Evolutionary conservation across 2,888 invertebrate genomes (phyloP).

Genomic region (Archips xylosteana): DNA sequence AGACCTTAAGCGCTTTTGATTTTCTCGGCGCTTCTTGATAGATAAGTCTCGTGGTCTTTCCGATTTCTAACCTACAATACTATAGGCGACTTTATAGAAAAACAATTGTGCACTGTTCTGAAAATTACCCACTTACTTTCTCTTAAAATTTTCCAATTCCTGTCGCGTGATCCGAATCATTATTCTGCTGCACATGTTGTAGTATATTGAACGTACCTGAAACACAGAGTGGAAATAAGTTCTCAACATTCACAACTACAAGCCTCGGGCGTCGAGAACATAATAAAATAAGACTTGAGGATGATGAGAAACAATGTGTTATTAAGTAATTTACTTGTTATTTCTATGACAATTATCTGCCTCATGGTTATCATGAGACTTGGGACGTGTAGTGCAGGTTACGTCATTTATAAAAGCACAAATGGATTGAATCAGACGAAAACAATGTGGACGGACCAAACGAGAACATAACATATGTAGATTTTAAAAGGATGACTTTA

Average conservation of each 20-base stretch:
- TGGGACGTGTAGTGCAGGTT: neutral
- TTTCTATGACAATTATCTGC: neutral
- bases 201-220: conserved; percentile 31
- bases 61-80: no score
- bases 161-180: conserved; percentile 5
- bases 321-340: conserved; percentile 19
- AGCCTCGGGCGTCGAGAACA: neutral
- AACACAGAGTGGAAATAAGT: conserved; percentile 22
- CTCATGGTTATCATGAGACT: neutral
- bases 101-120: neutral
- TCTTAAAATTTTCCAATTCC: neutral
- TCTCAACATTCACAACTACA: conserved; percentile 3
- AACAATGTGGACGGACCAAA: no score
- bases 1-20: no score
- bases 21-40: no score
- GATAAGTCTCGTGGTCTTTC: no score
- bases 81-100: no score
- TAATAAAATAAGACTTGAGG: conserved; percentile 14
- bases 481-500: no score
- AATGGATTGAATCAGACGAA: neutral
- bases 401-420: neutral
- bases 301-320: conserved; percentile 19
- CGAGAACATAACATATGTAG: no score
- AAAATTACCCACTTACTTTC: conserved; percentile 2
- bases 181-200: neutral